Evolutionary conservation across 2,113 vertebrate species (phyloP).

Genomic region (Ptilonorhynchus violaceus): DNA sequence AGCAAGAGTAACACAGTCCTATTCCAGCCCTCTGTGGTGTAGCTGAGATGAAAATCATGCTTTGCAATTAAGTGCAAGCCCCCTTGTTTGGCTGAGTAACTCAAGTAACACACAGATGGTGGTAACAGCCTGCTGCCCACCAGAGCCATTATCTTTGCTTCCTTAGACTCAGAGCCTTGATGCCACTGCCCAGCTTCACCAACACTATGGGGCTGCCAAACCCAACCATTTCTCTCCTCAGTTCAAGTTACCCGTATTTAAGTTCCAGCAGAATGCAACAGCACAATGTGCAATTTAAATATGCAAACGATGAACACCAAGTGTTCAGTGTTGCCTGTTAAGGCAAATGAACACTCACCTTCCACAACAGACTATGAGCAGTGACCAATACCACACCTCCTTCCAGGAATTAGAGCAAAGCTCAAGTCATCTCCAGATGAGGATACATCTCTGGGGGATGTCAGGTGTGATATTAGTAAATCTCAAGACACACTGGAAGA

Average conservation of each 20-base stretch:
- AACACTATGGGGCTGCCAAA: neutral
- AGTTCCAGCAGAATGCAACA: neutral
- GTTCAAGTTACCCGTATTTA: neutral
- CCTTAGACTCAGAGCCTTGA: neutral
- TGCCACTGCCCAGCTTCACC: neutral
- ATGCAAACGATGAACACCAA: no score
- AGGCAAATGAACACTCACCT: neutral
- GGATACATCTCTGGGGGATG: neutral
- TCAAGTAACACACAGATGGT: rapidly evolving
- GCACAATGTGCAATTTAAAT: neutral
- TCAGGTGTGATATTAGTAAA: neutral
- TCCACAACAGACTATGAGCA: rapidly evolving
- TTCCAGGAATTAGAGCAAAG: neutral
- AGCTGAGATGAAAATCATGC: neutral
- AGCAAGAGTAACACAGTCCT: neutral
- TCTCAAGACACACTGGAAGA: neutral
- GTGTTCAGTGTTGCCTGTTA: neutral
- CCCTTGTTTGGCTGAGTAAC: neutral
- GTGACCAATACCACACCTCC: neutral
- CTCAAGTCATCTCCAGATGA: neutral
- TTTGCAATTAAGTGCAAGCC: neutral
- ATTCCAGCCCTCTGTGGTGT: neutral
- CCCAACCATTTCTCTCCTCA: neutral
- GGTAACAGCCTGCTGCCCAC: neutral
- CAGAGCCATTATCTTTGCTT: neutral